phyloP scores from a whole-genome alignment of 2,888 invertebrate species.

The Pristionchus fissidentatus region DNA sequence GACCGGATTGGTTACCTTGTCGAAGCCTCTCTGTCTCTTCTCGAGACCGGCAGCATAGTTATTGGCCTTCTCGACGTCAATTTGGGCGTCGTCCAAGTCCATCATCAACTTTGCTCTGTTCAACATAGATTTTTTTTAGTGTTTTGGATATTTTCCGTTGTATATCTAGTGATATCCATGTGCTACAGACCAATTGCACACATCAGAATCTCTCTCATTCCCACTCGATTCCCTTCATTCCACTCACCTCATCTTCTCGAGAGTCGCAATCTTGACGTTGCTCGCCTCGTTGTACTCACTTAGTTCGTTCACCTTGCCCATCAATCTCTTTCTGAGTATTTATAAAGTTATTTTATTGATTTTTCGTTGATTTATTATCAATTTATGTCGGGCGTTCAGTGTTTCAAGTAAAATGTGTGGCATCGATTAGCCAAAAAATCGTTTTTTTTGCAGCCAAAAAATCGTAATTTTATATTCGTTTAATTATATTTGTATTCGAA shows the following conservation, averaged over 20 bases:
- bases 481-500: no score
- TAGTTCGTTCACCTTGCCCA: conserved; percentile 95
- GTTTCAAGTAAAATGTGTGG: no score
- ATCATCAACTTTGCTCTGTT: conserved; percentile 87
- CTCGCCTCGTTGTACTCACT: conserved; percentile 85
- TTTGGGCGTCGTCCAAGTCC: conserved; percentile 94
- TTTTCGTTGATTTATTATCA: no score
- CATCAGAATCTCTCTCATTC: neutral
- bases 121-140: neutral
- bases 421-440: no score
- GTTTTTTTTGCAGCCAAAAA: no score
- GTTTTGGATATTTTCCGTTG: neutral
- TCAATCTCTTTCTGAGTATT: conserved; percentile 84
- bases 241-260: conserved; percentile 87
- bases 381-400: no score
- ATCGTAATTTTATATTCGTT: no score
- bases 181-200: neutral
- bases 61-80: conserved; percentile 84
- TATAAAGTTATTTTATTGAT: no score
- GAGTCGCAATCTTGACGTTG: conserved; percentile 94
- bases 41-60: conserved; percentile 83
- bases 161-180: no score
- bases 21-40: conserved; percentile 99
- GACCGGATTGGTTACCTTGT: no score
- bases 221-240: neutral